Conservation (phyloP, 2,888 invertebrate species). For the Limenitis camilla region DNA sequence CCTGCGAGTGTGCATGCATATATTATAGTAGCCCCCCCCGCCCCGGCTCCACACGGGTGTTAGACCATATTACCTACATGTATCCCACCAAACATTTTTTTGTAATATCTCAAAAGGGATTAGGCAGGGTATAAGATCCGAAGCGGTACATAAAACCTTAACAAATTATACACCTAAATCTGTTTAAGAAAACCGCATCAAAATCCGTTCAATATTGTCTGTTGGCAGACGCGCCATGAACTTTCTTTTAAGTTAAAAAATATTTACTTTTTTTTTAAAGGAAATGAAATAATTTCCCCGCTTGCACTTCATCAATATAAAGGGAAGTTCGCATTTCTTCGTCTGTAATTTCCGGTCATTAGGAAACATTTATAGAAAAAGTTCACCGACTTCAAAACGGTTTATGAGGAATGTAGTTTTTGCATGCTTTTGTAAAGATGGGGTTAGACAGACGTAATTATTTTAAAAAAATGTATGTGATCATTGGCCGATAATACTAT, state of each 20-base stretch:
- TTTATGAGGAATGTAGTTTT: no score
- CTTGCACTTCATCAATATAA: background rate
- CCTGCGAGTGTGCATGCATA: slow-evolving; percentile 23
- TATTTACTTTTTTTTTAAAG: background rate
- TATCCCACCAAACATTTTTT: no score
- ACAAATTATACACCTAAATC: no score
- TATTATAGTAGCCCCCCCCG: slow-evolving; percentile 1
- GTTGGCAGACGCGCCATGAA: background rate
- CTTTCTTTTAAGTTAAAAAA: background rate
- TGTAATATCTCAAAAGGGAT: no score
- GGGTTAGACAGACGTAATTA: no score
- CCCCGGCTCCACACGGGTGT: background rate
- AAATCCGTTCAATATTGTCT: background rate
- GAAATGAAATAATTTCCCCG: background rate
- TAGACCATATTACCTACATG: background rate
- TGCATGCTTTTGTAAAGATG: no score
- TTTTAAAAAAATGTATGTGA: no score
- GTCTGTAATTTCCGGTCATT: slow-evolving; percentile 4
- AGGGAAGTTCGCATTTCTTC: background rate
- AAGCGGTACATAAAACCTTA: no score
- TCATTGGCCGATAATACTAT: no score
- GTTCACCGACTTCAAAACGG: background rate
- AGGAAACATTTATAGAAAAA: background rate
- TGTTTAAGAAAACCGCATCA: no score
- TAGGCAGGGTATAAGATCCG: no score